Evolutionary conservation across 2,113 vertebrate genomes (phyloP).

Genomic region (Syrmaticus mikado): DNA sequence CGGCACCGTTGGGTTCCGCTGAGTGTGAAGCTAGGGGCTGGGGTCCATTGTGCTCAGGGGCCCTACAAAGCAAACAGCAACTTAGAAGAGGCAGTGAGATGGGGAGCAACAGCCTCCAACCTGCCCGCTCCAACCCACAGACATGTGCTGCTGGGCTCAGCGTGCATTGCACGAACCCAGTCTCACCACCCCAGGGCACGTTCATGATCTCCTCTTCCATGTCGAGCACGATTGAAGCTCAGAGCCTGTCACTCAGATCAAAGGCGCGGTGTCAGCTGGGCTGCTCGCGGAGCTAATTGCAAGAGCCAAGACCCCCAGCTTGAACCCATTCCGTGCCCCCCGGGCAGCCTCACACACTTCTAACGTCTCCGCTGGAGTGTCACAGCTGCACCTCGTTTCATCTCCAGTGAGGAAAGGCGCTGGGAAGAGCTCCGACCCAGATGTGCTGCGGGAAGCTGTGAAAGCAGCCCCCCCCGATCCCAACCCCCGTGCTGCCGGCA

Average conservation of each 20-base stretch:
- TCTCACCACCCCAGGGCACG: neutral
- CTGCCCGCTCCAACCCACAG: neutral
- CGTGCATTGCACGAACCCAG: neutral
- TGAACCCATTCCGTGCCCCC: neutral
- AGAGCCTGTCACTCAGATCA: conserved; percentile 68
- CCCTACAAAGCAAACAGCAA: neutral
- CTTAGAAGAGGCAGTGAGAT: neutral
- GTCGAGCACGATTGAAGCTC: conserved; percentile 1
- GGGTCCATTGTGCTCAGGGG: neutral
- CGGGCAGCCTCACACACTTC: neutral
- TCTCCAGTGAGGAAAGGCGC: neutral
- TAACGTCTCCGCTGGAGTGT: neutral
- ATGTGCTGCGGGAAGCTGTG: neutral
- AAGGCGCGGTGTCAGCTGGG: conserved; percentile 64
- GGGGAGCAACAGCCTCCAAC: neutral
- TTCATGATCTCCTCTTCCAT: neutral
- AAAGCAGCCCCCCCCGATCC: rapidly evolving
- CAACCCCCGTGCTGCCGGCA: neutral
- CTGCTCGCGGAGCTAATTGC: conserved; percentile 55
- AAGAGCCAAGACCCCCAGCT: conserved; percentile 51
- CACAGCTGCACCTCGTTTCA: conserved; percentile 48
- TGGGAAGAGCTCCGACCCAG: neutral
- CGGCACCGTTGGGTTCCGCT: neutral
- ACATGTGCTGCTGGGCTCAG: neutral
- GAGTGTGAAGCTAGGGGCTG: neutral